Evolutionary conservation across 2,888 invertebrate species (phyloP), one percentile per base, ranked within the genome.

Genomic region (Pammene fasciana): DNA sequence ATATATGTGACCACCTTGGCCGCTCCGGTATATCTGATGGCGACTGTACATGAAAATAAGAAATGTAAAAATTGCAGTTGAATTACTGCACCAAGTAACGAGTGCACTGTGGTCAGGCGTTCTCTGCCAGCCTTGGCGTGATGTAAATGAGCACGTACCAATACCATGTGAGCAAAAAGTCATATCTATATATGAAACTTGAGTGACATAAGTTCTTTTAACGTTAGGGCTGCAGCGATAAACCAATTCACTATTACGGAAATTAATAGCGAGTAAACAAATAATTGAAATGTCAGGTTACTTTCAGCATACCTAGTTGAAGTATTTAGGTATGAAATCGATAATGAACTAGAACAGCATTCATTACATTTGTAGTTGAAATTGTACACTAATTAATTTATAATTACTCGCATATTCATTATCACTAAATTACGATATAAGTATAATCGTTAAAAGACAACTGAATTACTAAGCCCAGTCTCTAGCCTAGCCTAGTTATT

Each of bases 51-150:
- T 43, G 10, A 43, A 11, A 11, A 13, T 43, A 43, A 43, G 9
- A 7, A 38, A 5, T 38, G 38, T 38, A 9, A 48, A 48, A 48
- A 16, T 8, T 14, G 6, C 11, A 57, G 26, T 59, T 59, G 45
- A 45, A 45, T 45, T 26, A 59, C 45, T 45, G 45, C 45, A n/a
- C 10, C 34, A 4, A n/a, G 10, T 38, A n/a, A 43, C 5, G 45
- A 34, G 34, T 45, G 11, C 18, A 34, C 59, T 59, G 45, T 45
- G 45, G 45, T 45, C 59, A 3, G 36, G 50, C 50, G 61, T 61
- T 61, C 61, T 50, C 61, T 14, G 38, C 16, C 61, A 61, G 38
- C 61, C 61, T 61, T 61, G 61, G 18, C 11, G 10, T 14, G 59
- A 48, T 50, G 50, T 14, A 36, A 60, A 60, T 60, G 0, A 48